A percentile compares a stretch with the other conserved stretches of the same genome.
Conservation (phyloP, 2,888 invertebrate genomes). For the Oeneis ivallda region DNA sequence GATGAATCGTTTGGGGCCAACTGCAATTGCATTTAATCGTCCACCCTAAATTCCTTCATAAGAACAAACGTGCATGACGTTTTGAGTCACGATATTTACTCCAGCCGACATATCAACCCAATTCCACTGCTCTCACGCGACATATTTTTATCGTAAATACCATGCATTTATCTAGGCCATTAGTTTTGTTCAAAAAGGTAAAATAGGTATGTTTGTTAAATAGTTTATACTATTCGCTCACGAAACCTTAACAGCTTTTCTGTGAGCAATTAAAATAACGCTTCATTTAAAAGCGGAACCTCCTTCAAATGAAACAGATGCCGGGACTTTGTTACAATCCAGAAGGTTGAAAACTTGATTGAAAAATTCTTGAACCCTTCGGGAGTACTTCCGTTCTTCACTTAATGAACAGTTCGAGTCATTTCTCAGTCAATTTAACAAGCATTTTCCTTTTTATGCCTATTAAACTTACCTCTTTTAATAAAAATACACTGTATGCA, state of each 20-base stretch:
- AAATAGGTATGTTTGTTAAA: not conserved
- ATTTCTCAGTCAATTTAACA: no score
- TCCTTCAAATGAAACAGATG: not conserved
- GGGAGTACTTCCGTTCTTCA: not conserved
- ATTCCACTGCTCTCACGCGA: conserved; percentile 56
- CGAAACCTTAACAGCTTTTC: conserved; percentile 13
- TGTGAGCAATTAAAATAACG: not conserved
- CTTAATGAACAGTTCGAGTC: not conserved
- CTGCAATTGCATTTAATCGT: conserved; percentile 19
- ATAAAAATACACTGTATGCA: no score
- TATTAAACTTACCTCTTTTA: no score
- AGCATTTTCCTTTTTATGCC: no score
- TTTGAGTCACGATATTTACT: conserved; percentile 56
- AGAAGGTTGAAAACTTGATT: conserved; percentile 1
- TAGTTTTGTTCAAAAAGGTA: not conserved
- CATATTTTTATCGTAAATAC: conserved; percentile 35
- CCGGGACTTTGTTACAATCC: not conserved
- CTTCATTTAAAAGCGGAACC: not conserved
- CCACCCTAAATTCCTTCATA: conserved; percentile 35
- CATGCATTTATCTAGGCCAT: conserved; percentile 8
- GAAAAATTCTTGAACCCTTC: conserved; percentile 1
- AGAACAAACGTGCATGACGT: conserved; percentile 32
- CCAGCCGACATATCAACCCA: conserved; percentile 55
- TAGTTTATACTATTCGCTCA: conserved; percentile 8
- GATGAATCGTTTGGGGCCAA: not conserved